Base-by-base conservation (phyloP, 2,113 vertebrate genomes). In the Scytalopus superciliaris region DNA sequence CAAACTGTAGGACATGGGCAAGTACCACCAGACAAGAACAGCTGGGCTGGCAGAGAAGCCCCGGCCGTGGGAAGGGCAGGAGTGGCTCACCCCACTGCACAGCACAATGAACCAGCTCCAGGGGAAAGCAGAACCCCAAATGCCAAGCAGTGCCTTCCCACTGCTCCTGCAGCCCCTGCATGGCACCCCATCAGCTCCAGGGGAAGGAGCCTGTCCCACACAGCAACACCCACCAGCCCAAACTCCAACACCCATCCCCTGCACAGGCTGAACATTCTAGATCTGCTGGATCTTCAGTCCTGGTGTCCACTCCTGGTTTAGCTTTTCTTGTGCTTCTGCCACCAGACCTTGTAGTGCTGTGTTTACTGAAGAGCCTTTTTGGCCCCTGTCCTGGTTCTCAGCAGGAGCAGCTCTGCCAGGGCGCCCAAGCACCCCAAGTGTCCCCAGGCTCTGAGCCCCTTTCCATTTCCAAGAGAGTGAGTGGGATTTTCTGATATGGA, bases 301-400 rank as follows among this genome's bases (percentile, higher is more conserved):
- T 39, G 6, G 72, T 45, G 37, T 31, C 91, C 84, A 49, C 45
- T 76, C 79, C 89, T 45, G 53, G 19, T 63, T 80, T 39, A 87
- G 91, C 56, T 89, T 30, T 50, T 78, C 64, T 57, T 53, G 39
- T 39, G 68, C 55, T 93, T 90, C 75, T 52, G 25, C 59, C 37
- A 4, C 2, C 31, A 85, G 82, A 89, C 90, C 82, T 76, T 13
- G 2, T 53, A 53, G 53, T 22, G 56, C 70, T 73, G 77, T 87
- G 53, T 90, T 90, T 86, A 76, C 66, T 53, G 50, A 37, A 53
- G 55, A 93, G 90, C 82, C 90, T 93, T 94, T 66, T 57, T 56
- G 74, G 21, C 45, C 81, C 69, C 7, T 25, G 30, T 33, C 17
- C 37, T 23, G 42, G 25, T 18, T 77, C 37, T 52, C 55, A 81